Evolutionary conservation across 2,888 invertebrate genomes (phyloP), one percentile per base, ranked within the genome.

Genomic region (Melanostoma scalare): DNA sequence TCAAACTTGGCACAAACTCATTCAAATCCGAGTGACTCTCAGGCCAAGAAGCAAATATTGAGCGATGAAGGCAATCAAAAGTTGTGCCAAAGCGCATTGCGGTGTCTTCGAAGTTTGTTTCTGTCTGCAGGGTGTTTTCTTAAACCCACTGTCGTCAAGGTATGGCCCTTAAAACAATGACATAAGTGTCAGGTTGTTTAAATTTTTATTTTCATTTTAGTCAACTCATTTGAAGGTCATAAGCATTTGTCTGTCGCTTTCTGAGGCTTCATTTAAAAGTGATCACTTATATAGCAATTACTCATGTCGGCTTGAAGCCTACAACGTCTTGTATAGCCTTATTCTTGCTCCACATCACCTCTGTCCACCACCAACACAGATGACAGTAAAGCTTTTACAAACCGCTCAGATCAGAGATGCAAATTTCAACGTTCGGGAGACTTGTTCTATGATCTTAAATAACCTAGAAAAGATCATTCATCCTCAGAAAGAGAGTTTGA

Each of bases 291-390:
- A 88, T 58, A 79, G 79, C 50, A 86, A 86, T 63, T 74, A 85
- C n/a, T 72, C 75, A 6, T 89, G 89, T 52, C 88, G 89, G 0
- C 40, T 85, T 3, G 87, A 86, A 61, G 46, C 89, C 1, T 88
- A 87, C 58, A 86, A 87, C 52, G 71, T 72, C 0, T 48, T 89
- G 4, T 85, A 86, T 71, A 68, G 82, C 8, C 48, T 89, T 0
- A 55, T 88, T 33, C 71, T 85, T 8, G 69, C 86, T 5, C 86
- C 89, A 20, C 87, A 89, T 75, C 84, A 87, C 67, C 86, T 88
- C 30, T 88, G 88, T 68, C 89, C 89, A 44, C 87, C 89, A n/a
- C 89, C 89, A 44, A 80, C 87, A 4, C 87, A 88, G 60, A 82
- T 89, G 68, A 63, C 86, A 2, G 50, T 88, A 3, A 79, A 81